Evolutionary conservation across 2,888 invertebrate species (phyloP), one percentile per base, ranked within the genome.

Genomic region (Glyphotaelius pellucidus): DNA sequence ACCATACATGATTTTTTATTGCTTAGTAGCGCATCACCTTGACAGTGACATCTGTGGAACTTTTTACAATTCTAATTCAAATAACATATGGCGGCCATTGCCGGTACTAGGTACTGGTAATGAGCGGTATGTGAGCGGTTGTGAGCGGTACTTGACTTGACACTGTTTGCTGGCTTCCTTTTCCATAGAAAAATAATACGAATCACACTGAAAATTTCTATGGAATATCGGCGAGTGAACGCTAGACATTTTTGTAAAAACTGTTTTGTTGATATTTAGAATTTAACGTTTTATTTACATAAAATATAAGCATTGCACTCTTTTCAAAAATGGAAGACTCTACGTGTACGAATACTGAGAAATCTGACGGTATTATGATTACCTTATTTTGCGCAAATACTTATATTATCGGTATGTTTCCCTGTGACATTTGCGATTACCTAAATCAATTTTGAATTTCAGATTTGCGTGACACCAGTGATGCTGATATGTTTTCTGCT

Each of bases 391-490:
- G 32, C 32, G 5, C 11, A 47, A 30, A 81, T 31, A 15, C 31
- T 80, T 31, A 52, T 52, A 67, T 52, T 52, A n/a, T 52, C 30
- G n/a, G 19, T 83, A 19, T 52, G 35, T 83, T 52, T 88, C 12
- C 11, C 9, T 25, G 67, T 67, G 67, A 67, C 67, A 25, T n/a
- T 67, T 67, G 25, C n/a, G 25, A 25, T 31, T 91, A 83, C 67
- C 38, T 67, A 79, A 89, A 90, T 86, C 35, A 30, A 81, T 80
- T 25, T 80, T 32, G 38, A 52, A 67, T 90, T 92, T 87, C 90
- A 92, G 96, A 96, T 94, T 94, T 95, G 92, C 93, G 96, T 92
- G 96, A 96, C 93, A 94, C 95, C 52, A 96, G 96, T 94, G 96
- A 96, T 94, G 93, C 95, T 84, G 96, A 96, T 47, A 94, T 95